Percentiles rank a stretch among this genome's conserved stretches.
These are phyloP conservation scores for Nomada ferruginata DNA, from an alignment of 2,888 invertebrate genomes.

Conservation along the genomic window DNA sequence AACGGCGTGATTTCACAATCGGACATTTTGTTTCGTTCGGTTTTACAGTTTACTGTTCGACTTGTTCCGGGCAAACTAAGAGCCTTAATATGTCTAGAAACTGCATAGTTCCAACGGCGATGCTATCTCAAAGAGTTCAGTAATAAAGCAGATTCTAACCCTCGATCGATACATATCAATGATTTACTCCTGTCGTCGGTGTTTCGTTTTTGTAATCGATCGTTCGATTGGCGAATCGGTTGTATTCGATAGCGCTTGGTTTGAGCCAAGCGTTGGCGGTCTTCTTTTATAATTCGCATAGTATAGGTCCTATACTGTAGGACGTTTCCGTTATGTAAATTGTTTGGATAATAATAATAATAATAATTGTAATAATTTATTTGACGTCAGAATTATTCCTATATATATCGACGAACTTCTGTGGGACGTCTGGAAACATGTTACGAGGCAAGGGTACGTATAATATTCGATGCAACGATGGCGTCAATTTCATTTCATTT, in stretches of 20 bases:
- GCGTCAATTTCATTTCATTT: too few species aligned
- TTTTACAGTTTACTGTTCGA: slow-evolving; percentile 10
- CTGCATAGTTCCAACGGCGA: slow-evolving; percentile 19
- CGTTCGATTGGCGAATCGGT: neutral
- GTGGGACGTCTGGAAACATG: too few species aligned
- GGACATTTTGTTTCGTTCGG: slow-evolving; percentile 42
- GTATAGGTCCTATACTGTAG: neutral
- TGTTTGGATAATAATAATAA: neutral
- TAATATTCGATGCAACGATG: too few species aligned
- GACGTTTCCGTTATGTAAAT: neutral
- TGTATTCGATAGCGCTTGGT: neutral
- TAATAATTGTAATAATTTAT: neutral
- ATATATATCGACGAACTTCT: too few species aligned
- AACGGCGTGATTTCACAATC: slow-evolving; percentile 14
- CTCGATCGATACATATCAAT: slow-evolving; percentile 17
- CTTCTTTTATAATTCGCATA: neutral
- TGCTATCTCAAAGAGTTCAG: slow-evolving; percentile 46
- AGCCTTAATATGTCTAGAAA: slow-evolving; percentile 11
- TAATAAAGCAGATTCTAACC: slow-evolving; percentile 56
- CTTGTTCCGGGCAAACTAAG: slow-evolving; percentile 27
- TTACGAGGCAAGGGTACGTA: too few species aligned
- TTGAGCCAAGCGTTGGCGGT: neutral
- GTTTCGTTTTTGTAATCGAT: neutral
- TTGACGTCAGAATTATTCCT: neutral
- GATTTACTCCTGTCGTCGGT: slow-evolving; percentile 37